Base-by-base conservation (phyloP, 2,888 invertebrate genomes). In the Nezara viridula region DNA sequence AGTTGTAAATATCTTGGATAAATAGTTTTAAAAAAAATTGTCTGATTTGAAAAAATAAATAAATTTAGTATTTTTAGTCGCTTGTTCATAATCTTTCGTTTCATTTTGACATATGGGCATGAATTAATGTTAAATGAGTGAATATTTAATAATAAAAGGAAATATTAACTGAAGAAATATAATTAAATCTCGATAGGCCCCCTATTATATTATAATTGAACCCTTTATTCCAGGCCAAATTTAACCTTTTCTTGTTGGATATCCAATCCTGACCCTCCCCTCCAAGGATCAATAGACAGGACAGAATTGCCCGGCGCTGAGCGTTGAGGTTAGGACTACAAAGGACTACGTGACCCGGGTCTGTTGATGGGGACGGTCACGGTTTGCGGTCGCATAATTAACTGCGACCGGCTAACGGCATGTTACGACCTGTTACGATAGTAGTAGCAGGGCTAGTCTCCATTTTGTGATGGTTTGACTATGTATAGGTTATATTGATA, bases 311-410 rank as follows among this genome's bases (percentile, higher is more conserved):
- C 77, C 2, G n/a, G n/a, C n/a, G n/a, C n/a, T n/a, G n/a, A n/a
- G n/a, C 77, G n/a, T 12, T 24, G 27, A 60, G 60, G 60, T 60
- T 60, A 77, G 77, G 77, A 21, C 77, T 1, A 77, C 77, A 77
- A 77, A 77, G 40, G 77, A 21, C 19, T 21, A 77, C 77, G 77
- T 77, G 37, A 77, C 77, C 40, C 40, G 21, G 40, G 27, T 32
- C 77, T 21, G 40, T 3, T 73, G 37, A 73, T 40, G 37, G 21
- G 77, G 40, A 77, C 40, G 77, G 77, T 77, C 77, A 77, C 77
- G 27, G 77, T 32, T 77, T 77, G 40, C 77, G 77, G 77, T 77
- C 40, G 6, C 40, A 40, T 77, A 77, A 77, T 77, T 77, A 77
- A 77, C 77, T 37, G 14, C 32, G 73, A 32, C 14, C 73, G 14